Evolutionary conservation across 2,888 invertebrate genomes (phyloP).

Genomic region (Mesoligia furuncula): DNA sequence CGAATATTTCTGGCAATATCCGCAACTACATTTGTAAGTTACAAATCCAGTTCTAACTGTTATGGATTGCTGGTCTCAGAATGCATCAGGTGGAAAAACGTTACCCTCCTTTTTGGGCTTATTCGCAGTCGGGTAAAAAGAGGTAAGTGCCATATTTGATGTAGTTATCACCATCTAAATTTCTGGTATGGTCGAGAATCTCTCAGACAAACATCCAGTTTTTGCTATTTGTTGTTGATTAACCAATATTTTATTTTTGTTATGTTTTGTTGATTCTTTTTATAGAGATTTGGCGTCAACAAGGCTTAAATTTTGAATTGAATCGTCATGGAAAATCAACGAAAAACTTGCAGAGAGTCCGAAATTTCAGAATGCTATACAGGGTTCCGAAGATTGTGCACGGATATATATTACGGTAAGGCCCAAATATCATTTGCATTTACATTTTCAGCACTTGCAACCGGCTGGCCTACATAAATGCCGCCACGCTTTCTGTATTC

Average conservation of each 20-base stretch:
- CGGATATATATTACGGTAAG: constrained; percentile 34
- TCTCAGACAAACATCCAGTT: neutral
- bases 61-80: neutral
- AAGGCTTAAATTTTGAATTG: constrained; percentile 24
- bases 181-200: neutral
- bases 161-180: neutral
- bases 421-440: neutral
- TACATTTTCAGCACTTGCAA: constrained; percentile 29
- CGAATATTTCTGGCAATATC: neutral
- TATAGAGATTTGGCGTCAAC: constrained; percentile 35
- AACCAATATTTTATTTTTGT: constrained; percentile 9
- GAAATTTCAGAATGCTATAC: constrained; percentile 38
- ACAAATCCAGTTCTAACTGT: neutral
- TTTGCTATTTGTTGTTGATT: constrained; percentile 14
- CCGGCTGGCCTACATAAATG: neutral
- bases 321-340: constrained; percentile 6
- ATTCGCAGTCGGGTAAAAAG: neutral
- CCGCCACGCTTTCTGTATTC: neutral
- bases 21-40: neutral
- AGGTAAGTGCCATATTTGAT: constrained; percentile 41
- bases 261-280: constrained; percentile 43
- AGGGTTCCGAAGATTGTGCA: constrained; percentile 19
- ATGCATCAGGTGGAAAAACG: neutral
- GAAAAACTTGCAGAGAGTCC: constrained; percentile 1
- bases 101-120: neutral